phyloP scores from a whole-genome alignment of 2,888 invertebrate genomes.

The Sabatieria punctata region DNA sequence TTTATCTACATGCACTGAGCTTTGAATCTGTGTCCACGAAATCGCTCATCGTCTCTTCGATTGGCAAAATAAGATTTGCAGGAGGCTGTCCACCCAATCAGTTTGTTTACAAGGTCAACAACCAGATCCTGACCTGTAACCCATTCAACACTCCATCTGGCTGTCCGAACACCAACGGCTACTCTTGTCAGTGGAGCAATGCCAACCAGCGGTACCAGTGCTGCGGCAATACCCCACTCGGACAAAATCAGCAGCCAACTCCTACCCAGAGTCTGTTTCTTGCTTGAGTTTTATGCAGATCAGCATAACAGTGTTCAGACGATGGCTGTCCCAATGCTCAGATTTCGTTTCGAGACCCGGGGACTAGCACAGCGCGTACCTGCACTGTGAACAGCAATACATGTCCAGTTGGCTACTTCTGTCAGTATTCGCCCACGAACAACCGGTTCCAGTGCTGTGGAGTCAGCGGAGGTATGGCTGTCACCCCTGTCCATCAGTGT shows the following conservation, averaged over 20 bases:
- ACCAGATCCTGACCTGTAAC: too few species aligned
- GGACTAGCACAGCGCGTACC: neutral
- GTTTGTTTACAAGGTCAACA: too few species aligned
- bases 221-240: neutral
- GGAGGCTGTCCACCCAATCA: too few species aligned
- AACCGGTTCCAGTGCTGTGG: slow-evolving; percentile 3
- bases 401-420: neutral
- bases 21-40: too few species aligned
- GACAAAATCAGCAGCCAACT: neutral
- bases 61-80: too few species aligned
- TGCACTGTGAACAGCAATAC: neutral
- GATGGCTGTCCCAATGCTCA: neutral
- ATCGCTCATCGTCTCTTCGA: too few species aligned
- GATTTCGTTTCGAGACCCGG: neutral
- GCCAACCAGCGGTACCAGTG: neutral
- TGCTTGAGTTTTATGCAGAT: neutral
- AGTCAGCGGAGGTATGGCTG: too few species aligned
- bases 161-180: neutral
- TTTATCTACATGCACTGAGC: too few species aligned
- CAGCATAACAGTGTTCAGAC: neutral
- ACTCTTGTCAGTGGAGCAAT: neutral
- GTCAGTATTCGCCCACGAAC: neutral
- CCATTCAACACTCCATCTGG: too few species aligned
- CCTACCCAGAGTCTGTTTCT: too few species aligned
- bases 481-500: too few species aligned